Evolutionary conservation across 2,113 vertebrate genomes (phyloP).

Genomic region (Podarcis cretensis): DNA sequence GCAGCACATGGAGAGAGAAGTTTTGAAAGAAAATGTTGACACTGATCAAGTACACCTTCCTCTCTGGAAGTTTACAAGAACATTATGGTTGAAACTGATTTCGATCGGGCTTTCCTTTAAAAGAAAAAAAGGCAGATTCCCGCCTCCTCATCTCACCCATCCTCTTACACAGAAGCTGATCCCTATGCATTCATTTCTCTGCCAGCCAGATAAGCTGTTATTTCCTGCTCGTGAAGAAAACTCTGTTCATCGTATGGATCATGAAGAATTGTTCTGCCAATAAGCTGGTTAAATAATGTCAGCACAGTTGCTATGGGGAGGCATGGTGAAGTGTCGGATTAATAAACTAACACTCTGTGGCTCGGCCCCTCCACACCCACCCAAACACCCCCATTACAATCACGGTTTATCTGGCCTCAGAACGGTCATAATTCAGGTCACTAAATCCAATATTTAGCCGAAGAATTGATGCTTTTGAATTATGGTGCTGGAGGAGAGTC

Average conservation of each 20-base stretch:
- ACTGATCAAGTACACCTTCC: constrained; percentile 59
- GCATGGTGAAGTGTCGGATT: background rate
- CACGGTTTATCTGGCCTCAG: background rate
- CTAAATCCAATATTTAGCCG: background rate
- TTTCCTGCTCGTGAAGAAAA: constrained; percentile 53
- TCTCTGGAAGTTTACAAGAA: constrained; percentile 72
- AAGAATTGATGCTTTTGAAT: too few species aligned
- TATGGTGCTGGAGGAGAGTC: too few species aligned
- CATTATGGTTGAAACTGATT: background rate
- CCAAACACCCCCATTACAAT: background rate
- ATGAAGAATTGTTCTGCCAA: constrained; percentile 30
- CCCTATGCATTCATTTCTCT: constrained; percentile 15
- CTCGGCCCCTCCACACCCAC: background rate
- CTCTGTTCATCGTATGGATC: constrained; percentile 34
- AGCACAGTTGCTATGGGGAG: background rate
- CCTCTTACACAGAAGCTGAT: constrained; percentile 47
- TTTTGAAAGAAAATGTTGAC: constrained; percentile 62
- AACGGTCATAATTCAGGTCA: constrained; percentile 24
- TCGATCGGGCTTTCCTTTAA: background rate
- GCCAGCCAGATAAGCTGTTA: constrained; percentile 36
- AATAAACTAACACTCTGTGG: background rate
- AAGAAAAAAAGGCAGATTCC: constrained; percentile 33
- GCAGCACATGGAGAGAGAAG: constrained; percentile 10
- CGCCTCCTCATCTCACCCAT: background rate
- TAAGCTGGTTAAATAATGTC: constrained; percentile 21